phyloP scores from a whole-genome alignment of 2,113 vertebrate genomes.

The Microtus ochrogaster region DNA sequence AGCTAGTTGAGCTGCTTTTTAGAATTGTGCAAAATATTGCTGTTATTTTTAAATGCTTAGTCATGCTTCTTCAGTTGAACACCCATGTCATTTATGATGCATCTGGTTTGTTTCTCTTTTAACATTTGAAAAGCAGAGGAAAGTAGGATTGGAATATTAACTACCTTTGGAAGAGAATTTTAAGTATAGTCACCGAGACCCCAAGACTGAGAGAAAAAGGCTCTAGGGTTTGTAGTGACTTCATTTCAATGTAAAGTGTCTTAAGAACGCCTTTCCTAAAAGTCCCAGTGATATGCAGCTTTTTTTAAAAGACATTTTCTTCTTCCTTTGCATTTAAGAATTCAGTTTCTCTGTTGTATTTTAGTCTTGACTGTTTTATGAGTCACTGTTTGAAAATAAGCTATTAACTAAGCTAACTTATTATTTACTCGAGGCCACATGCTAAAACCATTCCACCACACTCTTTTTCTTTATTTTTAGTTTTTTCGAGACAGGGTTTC shows the following conservation, averaged over 20 bases:
- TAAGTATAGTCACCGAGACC: conserved; percentile 17
- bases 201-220: neutral
- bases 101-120: conserved; percentile 57
- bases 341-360: conserved; percentile 33
- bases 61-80: conserved; percentile 31
- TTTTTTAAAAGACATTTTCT: conserved; percentile 60
- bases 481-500: too few relatives aligned
- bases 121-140: conserved; percentile 42
- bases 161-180: conserved; percentile 55
- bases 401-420: conserved; percentile 40
- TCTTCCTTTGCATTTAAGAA: conserved; percentile 50
- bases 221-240: conserved; percentile 2
- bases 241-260: conserved; percentile 12
- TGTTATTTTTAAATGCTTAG: conserved; percentile 35
- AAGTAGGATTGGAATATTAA: conserved; percentile 48
- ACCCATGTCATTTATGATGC: neutral
- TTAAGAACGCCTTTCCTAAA: conserved; percentile 29
- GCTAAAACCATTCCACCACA: neutral
- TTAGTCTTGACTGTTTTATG: conserved; percentile 45
- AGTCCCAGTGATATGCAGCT: conserved; percentile 14
- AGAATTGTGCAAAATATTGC: neutral
- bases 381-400: conserved; percentile 8
- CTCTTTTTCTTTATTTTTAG: too few relatives aligned
- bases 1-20: conserved; percentile 29
- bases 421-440: neutral